Evolutionary conservation across 1,140 invertebrate species (phyloP).

Genomic region (Ips typographus): DNA sequence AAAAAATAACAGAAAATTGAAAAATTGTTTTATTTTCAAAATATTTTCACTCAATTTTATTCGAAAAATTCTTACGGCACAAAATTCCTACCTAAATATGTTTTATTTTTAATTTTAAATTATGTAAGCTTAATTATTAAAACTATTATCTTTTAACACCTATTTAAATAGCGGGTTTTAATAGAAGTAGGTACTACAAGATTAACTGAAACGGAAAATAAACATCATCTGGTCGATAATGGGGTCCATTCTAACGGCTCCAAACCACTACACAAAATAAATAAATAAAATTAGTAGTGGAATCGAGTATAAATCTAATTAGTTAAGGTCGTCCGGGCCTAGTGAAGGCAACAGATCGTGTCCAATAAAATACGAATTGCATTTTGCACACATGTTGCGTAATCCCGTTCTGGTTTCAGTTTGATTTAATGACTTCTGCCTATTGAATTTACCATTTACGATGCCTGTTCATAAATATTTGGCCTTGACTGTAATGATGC

Average conservation of each 20-base stretch:
- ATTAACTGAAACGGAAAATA: no score
- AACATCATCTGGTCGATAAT: no score
- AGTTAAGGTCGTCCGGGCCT: conserved; percentile 21
- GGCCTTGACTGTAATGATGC: neutral
- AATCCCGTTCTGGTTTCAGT: conserved; percentile 14
- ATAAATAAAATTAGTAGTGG: conserved; percentile 19
- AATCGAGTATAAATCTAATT: conserved; percentile 27
- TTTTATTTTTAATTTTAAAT: no score
- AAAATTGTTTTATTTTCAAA: no score
- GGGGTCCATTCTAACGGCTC: neutral
- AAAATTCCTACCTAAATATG: no score
- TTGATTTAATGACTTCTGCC: conserved; percentile 16
- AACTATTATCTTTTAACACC: no score
- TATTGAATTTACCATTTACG: conserved; percentile 5
- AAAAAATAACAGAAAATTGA: no score
- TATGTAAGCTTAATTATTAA: no score
- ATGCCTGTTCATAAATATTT: conserved; percentile 4
- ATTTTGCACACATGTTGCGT: conserved; percentile 20
- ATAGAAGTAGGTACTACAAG: no score
- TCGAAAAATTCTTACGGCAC: no score
- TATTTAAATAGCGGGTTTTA: no score
- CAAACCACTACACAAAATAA: conserved; percentile 4
- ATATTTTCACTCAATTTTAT: no score
- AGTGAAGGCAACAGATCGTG: conserved; percentile 18
- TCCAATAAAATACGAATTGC: conserved; percentile 16